Evolutionary conservation across 1,140 invertebrate species (phyloP), one percentile per base, ranked within the genome.

Genomic region (Heliconius congener): DNA sequence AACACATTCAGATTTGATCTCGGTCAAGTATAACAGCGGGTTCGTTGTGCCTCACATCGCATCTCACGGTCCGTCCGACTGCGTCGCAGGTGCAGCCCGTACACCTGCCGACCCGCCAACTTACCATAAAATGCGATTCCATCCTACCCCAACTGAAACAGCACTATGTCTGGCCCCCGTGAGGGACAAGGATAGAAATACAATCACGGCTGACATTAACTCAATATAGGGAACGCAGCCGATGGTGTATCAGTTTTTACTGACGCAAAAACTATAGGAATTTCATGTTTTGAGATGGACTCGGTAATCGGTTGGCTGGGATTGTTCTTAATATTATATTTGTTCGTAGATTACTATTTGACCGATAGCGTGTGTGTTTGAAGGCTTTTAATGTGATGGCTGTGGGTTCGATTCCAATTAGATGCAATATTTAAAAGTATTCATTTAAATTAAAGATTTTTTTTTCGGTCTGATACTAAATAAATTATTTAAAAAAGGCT

Each of bases 241-340:
- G 88, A 91, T 86, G 88, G 90, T 92, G 91, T 93, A 93, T 93
- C 91, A 91, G 88, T 92, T 94, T 94, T 94, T 93, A 92, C 89
- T 81, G 87, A 85, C 88, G 93, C 91, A 94, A 94, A 94, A 93
- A 94, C 93, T 94, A 91, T 93, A 82, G 91, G 92, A 91, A 94
- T 94, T 91, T 87, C 85, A 87, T 87, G 86, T 90, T 30, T 86
- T 86, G 85, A 86, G 86, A 86, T 87, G 85, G 87, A 86, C 83
- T 86, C 87, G 83, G 90, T 91, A 91, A 92, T 92, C 92, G 92
- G 87, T 82, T 86, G 87, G 81, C 80, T 83, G 87, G 87, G 89
- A 91, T 87, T 87, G 87, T 85, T 90, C 90, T 92, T 93, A 90
- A 92, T 92, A 92, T 90, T 92, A 90, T 93, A 90, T 92, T 84